Percentiles rank a stretch among this genome's conserved stretches.
phyloP scores from a whole-genome alignment of 1,140 invertebrate species.

The Heliconius hermathena region DNA sequence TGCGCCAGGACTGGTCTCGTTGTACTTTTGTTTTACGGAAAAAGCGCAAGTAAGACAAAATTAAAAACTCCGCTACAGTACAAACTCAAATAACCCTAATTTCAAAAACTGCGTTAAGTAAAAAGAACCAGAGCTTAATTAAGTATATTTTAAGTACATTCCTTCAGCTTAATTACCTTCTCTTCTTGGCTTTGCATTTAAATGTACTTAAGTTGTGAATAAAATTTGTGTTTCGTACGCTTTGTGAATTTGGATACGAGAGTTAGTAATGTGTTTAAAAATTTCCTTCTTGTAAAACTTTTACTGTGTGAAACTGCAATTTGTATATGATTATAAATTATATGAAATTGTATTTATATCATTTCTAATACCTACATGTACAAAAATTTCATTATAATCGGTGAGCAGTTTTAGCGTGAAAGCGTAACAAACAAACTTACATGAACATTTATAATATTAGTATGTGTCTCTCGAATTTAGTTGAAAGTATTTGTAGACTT shows the following conservation, averaged over 20 bases:
- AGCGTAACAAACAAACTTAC: no score
- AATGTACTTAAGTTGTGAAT: conserved; percentile 65
- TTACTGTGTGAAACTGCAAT: neutral
- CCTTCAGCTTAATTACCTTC: conserved; percentile 66
- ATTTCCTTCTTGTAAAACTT: neutral
- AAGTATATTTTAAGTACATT: conserved; percentile 64
- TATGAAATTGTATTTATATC: neutral
- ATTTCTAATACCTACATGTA: no score
- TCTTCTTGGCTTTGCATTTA: conserved; percentile 69
- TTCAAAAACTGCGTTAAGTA: conserved; percentile 9
- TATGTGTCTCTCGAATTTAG: no score
- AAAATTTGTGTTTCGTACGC: conserved; percentile 66
- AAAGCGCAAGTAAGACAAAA: conserved; percentile 1
- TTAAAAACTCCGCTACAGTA: conserved; percentile 3
- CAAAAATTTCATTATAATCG: no score
- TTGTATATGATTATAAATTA: neutral
- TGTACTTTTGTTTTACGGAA: neutral
- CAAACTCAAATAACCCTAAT: conserved; percentile 12
- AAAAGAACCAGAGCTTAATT: conserved; percentile 50
- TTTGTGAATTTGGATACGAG: conserved; percentile 45
- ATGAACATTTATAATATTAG: no score
- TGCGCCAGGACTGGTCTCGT: neutral
- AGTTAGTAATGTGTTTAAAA: conserved; percentile 29
- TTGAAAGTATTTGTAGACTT: no score
- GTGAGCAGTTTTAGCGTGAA: no score